A percentile compares a stretch with the other conserved stretches of the same genome.
Evolutionary conservation across 2,113 vertebrate genomes (phyloP).

Genomic region (Odontophorus gujanensis): DNA sequence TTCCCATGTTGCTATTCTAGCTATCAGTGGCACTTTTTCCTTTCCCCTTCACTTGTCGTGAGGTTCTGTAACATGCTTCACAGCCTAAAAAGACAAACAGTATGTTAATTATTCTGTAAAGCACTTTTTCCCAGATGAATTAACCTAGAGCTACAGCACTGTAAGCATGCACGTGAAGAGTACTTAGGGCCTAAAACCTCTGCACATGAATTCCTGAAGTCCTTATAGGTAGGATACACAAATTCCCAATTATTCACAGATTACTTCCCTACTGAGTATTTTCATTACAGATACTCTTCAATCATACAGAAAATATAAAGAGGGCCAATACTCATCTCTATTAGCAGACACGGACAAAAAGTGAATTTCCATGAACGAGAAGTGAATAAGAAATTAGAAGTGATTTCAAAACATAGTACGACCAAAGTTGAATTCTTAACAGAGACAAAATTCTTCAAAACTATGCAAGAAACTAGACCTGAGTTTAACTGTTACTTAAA

Average conservation of each 20-base stretch:
- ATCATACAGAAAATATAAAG: not conserved
- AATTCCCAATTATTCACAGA: not conserved
- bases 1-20: constrained; percentile 90
- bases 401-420: not conserved
- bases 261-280: constrained; percentile 25
- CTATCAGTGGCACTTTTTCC: constrained; percentile 65
- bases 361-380: not conserved
- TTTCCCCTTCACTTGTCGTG: constrained; percentile 77
- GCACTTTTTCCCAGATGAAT: not conserved
- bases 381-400: not conserved
- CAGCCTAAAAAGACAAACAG: constrained; percentile 75
- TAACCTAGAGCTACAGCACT: not conserved
- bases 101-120: constrained; percentile 44
- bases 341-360: not conserved
- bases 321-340: not conserved
- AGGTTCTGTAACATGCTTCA: constrained; percentile 80
- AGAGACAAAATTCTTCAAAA: not conserved
- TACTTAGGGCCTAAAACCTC: not conserved
- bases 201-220: not conserved
- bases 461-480: not conserved
- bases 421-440: not conserved
- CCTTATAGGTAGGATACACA: not conserved
- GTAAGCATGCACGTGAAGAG: not conserved
- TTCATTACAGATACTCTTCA: not conserved
- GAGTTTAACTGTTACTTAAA: not conserved